Percentiles rank a stretch among this genome's conserved stretches.
Conservation (phyloP, 2,888 invertebrate genomes). For the Blastobasis adustella region DNA sequence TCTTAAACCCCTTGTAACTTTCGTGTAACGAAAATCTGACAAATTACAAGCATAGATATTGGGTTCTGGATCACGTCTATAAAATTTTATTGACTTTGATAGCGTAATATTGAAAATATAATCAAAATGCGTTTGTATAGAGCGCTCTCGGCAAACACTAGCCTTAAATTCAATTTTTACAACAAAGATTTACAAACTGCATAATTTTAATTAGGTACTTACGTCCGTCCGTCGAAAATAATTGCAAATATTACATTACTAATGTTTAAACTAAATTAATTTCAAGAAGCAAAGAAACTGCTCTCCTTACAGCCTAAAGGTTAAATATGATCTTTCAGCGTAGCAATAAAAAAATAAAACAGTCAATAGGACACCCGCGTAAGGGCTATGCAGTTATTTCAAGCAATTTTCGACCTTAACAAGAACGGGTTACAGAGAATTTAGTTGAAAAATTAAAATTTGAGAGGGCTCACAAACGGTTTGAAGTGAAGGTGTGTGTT, state of each 20-base stretch:
- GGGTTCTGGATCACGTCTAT: too few species aligned
- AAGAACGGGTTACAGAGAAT: background rate
- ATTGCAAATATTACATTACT: background rate
- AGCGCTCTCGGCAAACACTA: too few species aligned
- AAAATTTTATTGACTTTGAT: too few species aligned
- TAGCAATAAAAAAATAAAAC: constrained; percentile 15
- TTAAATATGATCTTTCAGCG: constrained; percentile 16
- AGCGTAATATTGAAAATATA: too few species aligned
- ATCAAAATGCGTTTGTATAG: too few species aligned
- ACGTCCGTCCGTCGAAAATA: background rate
- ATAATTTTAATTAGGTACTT: background rate
- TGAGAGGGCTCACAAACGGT: background rate
- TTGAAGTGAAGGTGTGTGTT: too few species aligned
- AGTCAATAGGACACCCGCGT: constrained; percentile 15
- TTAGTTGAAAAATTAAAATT: background rate
- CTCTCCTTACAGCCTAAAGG: constrained; percentile 14
- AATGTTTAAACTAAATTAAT: background rate
- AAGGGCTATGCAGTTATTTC: too few species aligned
- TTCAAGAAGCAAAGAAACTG: constrained; percentile 8
- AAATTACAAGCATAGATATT: too few species aligned
- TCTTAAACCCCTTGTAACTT: too few species aligned
- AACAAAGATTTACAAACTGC: background rate
- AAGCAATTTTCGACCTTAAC: background rate
- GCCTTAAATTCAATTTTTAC: too few species aligned
- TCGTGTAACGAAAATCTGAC: too few species aligned